These are phyloP conservation scores for Trematomus loennbergii DNA, from an alignment of 2,113 vertebrate genomes.

Conservation along the genomic window DNA sequence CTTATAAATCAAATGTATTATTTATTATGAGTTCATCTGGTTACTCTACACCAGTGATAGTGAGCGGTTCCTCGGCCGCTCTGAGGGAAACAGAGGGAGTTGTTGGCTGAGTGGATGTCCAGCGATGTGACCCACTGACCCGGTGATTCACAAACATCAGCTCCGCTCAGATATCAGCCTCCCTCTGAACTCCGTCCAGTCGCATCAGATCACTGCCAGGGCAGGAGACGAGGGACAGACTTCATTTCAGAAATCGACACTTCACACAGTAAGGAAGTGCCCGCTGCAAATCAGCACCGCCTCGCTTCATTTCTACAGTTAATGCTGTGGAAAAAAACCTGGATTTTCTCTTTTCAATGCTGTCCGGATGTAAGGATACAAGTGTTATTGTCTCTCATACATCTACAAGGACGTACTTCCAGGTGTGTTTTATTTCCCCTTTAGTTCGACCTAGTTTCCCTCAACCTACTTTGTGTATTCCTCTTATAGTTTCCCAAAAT, in stretches of 20 bases:
- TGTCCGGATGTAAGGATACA: neutral
- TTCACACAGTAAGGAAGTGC: constrained; percentile 10
- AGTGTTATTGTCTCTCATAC: neutral
- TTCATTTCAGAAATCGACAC: constrained; percentile 54
- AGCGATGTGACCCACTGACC: constrained; percentile 80
- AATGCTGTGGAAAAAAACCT: neutral
- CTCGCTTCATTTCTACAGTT: constrained; percentile 12
- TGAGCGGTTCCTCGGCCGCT: constrained; percentile 52
- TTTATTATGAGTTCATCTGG: too few relatives aligned
- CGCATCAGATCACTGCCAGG: constrained; percentile 64
- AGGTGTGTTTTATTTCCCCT: constrained; percentile 8
- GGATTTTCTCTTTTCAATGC: neutral
- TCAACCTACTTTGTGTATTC: constrained; percentile 35
- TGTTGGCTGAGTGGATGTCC: constrained; percentile 66
- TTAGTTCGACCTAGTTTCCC: constrained; percentile 51
- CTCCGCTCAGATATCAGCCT: constrained; percentile 60
- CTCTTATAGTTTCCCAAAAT: constrained; percentile 16
- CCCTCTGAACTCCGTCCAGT: constrained; percentile 64
- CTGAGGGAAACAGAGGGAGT: constrained; percentile 45
- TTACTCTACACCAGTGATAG: neutral
- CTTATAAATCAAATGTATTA: too few relatives aligned
- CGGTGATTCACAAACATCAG: constrained; percentile 78
- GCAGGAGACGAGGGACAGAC: constrained; percentile 56
- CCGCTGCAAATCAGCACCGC: constrained; percentile 11
- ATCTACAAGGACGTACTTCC: constrained; percentile 11